These are phyloP conservation scores for Drosophila robusta DNA, from an alignment of 2,888 invertebrate genomes.

Conservation along the genomic window DNA sequence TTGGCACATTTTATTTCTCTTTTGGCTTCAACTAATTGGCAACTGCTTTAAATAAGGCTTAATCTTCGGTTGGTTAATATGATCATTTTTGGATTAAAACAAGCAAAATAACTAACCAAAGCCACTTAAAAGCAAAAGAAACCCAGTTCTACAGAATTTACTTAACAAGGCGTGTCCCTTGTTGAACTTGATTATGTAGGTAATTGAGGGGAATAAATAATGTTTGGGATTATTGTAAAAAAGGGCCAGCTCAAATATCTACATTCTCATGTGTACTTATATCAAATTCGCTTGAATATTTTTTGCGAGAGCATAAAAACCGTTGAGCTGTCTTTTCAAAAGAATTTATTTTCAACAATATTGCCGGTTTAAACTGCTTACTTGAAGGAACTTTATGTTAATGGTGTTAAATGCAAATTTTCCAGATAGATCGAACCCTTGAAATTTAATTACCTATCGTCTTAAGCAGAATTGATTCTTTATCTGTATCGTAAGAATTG, in stretches of 20 bases:
- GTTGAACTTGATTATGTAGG: constrained; percentile 1
- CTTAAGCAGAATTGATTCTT: no score
- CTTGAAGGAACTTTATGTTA: no score
- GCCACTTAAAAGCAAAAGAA: neutral
- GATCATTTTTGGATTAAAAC: constrained; percentile 8
- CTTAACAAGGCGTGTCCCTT: neutral
- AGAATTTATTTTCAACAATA: neutral
- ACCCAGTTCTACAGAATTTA: neutral
- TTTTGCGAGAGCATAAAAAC: neutral
- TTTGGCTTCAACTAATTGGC: constrained; percentile 43
- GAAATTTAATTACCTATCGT: no score
- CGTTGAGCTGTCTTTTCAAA: neutral
- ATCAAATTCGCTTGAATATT: neutral
- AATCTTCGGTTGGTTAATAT: constrained; percentile 41
- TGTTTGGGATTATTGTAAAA: neutral
- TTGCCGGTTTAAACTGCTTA: no score
- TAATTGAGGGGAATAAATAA: neutral
- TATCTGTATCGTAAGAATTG: no score
- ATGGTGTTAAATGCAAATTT: no score
- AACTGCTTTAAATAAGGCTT: constrained; percentile 24
- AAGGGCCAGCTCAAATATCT: neutral
- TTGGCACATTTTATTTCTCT: neutral
- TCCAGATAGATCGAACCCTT: no score
- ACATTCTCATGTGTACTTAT: neutral
- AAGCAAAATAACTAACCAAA: constrained; percentile 10